These are phyloP conservation scores for Trachemys scripta DNA, from an alignment of 2,113 vertebrate genomes.

Conservation along the genomic window DNA sequence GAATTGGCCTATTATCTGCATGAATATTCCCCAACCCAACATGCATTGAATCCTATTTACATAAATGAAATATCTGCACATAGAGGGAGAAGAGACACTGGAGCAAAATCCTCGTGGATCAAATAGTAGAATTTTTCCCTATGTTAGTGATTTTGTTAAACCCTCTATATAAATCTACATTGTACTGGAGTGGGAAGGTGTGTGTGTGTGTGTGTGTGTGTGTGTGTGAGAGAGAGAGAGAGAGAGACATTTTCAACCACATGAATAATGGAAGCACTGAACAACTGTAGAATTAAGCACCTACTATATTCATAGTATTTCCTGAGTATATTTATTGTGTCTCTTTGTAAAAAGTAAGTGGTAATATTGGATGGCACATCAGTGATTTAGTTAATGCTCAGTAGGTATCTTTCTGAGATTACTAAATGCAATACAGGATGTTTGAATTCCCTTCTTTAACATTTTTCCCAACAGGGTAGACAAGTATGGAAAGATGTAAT, in stretches of 20 bases:
- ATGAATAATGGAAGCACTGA: not conserved
- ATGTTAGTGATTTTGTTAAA: no score
- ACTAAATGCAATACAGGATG: rapidly evolving
- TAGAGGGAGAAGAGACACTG: not conserved
- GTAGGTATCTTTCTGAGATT: not conserved
- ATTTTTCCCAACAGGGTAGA: not conserved
- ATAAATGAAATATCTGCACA: not conserved
- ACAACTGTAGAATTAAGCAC: not conserved
- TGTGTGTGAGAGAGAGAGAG: no score
- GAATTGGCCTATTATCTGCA: not conserved
- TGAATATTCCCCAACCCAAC: not conserved
- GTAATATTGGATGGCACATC: not conserved
- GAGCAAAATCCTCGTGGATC: not conserved
- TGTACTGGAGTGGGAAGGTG: no score
- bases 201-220: no score
- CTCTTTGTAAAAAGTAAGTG: not conserved
- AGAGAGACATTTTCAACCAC: not conserved
- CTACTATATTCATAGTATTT: not conserved
- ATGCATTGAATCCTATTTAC: not conserved
- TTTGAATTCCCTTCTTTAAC: not conserved
- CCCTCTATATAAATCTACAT: no score
- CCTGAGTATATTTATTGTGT: not conserved
- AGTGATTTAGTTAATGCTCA: not conserved
- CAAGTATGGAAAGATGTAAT: not conserved
- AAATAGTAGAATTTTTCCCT: not conserved